phyloP scores from a whole-genome alignment of 2,888 invertebrate genomes.

The Leptothorax acervorum region DNA sequence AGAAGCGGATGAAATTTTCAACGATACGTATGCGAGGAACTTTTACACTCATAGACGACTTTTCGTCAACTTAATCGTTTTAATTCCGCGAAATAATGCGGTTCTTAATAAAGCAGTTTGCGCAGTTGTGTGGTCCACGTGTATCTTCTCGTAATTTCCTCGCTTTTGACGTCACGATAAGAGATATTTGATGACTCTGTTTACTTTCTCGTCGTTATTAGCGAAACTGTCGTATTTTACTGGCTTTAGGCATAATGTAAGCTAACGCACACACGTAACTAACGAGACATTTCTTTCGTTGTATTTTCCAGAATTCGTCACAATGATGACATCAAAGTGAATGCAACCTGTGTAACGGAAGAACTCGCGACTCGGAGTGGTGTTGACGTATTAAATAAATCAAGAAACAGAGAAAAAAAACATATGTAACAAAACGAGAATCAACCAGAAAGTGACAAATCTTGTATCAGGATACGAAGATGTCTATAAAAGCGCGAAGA shows the following conservation, averaged over 20 bases:
- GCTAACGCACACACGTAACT: background rate
- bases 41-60: background rate
- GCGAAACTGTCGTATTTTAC: background rate
- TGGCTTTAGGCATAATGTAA: background rate
- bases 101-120: background rate
- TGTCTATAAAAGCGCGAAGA: constrained; percentile 82
- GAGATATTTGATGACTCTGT: background rate
- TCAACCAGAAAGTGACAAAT: constrained; percentile 87
- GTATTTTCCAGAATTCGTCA: constrained; percentile 95
- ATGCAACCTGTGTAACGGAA: constrained; percentile 89
- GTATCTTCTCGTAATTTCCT: background rate
- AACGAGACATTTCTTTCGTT: constrained; percentile 52
- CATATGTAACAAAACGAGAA: constrained; percentile 87
- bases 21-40: background rate
- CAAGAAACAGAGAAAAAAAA: constrained; percentile 82
- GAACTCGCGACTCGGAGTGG: constrained; percentile 89
- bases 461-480: constrained; percentile 85
- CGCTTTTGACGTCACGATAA: background rate
- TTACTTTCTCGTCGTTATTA: background rate
- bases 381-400: constrained; percentile 87
- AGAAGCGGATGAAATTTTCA: background rate
- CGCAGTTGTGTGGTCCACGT: background rate
- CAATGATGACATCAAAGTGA: constrained; percentile 99
- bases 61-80: background rate
- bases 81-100: background rate